phyloP scores from a whole-genome alignment of 2,797 vertebrate species.

The Rachycentron canadum region DNA sequence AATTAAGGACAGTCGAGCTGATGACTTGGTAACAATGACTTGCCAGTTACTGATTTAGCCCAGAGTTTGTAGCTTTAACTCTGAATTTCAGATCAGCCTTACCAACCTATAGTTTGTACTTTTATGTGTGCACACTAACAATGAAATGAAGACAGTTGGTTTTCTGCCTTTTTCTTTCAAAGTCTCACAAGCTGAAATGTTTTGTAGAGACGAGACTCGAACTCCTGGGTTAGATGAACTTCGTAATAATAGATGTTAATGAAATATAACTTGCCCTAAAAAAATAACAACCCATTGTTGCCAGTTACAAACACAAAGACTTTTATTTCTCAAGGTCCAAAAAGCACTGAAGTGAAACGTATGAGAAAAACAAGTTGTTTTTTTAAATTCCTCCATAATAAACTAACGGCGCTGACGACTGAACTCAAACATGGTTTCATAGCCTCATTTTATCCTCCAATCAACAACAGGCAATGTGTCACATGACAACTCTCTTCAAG shows the following conservation, averaged over 20 bases:
- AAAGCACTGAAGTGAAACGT: constrained; percentile 30
- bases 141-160: background rate
- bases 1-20: no score
- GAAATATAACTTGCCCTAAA: constrained; percentile 90
- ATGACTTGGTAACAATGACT: no score
- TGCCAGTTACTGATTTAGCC: no score
- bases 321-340: constrained; percentile 55
- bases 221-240: background rate
- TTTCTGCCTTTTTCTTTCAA: no score
- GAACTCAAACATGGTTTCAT: constrained; percentile 50
- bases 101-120: no score
- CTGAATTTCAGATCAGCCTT: no score
- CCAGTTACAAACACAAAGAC: constrained; percentile 82
- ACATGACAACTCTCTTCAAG: constrained; percentile 21
- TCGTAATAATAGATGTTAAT: constrained; percentile 46
- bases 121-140: background rate
- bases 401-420: constrained; percentile 7
- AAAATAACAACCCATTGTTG: constrained; percentile 82
- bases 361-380: background rate
- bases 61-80: no score
- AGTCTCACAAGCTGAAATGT: background rate
- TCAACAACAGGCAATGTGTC: constrained; percentile 54
- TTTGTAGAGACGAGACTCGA: background rate
- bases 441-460: constrained; percentile 85
- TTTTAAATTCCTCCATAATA: constrained; percentile 1